Conservation (phyloP, 2,888 invertebrate species). For the Carcina quercana region DNA sequence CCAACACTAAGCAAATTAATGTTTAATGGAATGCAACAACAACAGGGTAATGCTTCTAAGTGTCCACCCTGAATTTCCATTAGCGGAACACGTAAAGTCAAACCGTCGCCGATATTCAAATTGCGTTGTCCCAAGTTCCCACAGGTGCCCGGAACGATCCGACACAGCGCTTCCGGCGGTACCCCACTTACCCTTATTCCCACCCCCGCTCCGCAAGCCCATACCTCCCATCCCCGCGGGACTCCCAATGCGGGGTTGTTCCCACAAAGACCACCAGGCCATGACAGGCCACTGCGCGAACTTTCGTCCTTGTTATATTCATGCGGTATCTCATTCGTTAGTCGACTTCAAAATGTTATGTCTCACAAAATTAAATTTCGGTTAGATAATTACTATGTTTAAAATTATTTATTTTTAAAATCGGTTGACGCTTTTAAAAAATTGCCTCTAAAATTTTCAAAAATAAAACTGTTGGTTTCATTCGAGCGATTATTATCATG, state of each 20-base stretch:
- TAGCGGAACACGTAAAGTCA: conserved; percentile 24
- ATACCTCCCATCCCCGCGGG: conserved; percentile 22
- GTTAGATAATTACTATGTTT: too few species aligned
- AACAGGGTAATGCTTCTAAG: conserved; percentile 27
- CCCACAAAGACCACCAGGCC: conserved; percentile 57
- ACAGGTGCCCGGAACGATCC: conserved; percentile 65
- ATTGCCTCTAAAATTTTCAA: too few species aligned
- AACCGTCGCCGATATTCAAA: conserved; percentile 55
- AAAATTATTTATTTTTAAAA: too few species aligned
- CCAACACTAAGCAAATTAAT: too few species aligned
- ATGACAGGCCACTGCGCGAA: conserved; percentile 57
- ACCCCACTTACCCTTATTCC: conserved; percentile 50
- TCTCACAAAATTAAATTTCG: conserved; percentile 14
- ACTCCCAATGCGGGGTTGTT: conserved; percentile 37
- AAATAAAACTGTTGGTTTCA: too few species aligned
- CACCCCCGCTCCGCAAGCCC: conserved; percentile 29
- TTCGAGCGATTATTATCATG: too few species aligned
- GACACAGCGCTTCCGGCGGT: conserved; percentile 62
- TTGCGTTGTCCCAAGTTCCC: conserved; percentile 54
- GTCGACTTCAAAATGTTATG: too few species aligned
- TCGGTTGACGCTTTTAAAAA: too few species aligned
- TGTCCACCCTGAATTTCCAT: too few species aligned
- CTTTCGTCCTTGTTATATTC: conserved; percentile 29
- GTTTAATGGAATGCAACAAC: too few species aligned
- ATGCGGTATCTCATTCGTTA: too few species aligned